A percentile compares a stretch with the other conserved stretches of the same genome.
These are phyloP conservation scores for Montipora cactus DNA, from an alignment of 64 coral and sea anemone genomes.

Conservation along the genomic window DNA sequence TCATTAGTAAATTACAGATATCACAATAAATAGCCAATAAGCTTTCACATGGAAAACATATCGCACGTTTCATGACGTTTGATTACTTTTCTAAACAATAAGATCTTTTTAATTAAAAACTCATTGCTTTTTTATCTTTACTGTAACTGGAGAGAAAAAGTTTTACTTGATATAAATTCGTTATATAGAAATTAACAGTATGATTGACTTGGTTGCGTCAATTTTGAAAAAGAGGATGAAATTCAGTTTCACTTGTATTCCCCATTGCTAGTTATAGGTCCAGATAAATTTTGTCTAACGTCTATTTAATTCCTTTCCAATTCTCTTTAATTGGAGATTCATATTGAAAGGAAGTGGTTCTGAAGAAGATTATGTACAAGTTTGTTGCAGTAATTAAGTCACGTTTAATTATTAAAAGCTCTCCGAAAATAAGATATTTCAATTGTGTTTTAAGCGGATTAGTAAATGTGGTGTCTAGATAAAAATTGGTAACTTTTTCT, in stretches of 20 bases:
- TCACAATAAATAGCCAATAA: conserved; percentile 6
- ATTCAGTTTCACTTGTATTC: background rate
- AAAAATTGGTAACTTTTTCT: no score
- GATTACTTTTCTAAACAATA: conserved; percentile 38
- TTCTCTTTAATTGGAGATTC: background rate
- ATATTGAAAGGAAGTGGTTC: background rate
- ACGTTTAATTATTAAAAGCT: background rate
- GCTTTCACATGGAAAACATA: background rate
- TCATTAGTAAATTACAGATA: conserved; percentile 37
- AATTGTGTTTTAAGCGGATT: no score
- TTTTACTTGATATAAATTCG: background rate
- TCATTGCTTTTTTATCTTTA: conserved; percentile 35
- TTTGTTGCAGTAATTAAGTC: background rate
- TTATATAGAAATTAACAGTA: background rate
- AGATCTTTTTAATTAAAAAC: conserved; percentile 42
- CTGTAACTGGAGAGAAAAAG: background rate
- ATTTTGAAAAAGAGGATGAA: background rate
- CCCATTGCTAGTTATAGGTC: no score
- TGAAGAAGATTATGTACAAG: no score
- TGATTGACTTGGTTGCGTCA: no score
- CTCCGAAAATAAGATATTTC: no score
- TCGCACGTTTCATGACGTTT: background rate
- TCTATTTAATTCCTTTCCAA: no score
- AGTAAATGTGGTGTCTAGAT: no score
- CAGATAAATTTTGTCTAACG: background rate